Evolutionary conservation across 2,888 invertebrate genomes (phyloP).

Genomic region (Mesopsocus fuscifrons): DNA sequence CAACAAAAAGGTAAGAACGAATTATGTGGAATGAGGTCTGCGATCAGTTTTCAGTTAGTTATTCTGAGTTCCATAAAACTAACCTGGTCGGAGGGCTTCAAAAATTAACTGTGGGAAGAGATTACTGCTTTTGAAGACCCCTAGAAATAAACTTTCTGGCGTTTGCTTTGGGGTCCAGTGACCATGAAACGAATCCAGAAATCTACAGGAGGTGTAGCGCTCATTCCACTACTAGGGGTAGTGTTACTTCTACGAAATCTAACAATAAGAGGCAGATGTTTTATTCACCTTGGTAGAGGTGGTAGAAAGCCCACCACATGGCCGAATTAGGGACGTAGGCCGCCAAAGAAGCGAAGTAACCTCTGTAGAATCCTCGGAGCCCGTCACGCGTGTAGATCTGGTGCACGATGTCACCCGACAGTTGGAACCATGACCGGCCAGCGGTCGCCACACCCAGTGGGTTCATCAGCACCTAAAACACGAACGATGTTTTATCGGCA

Average conservation of each 20-base stretch:
- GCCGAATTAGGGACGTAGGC: conserved; percentile 93
- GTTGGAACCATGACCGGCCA: conserved; percentile 39
- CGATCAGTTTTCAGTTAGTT: too few species aligned
- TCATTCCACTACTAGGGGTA: too few species aligned
- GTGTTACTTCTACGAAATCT: too few species aligned
- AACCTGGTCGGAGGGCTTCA: too few species aligned
- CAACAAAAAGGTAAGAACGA: too few species aligned
- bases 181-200: too few species aligned
- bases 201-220: too few species aligned
- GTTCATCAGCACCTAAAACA: conserved; percentile 37
- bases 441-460: conserved; percentile 52
- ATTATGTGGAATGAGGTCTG: not conserved
- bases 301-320: conserved; percentile 96
- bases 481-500: not conserved
- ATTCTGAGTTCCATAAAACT: not conserved
- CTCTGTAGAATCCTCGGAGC: conserved; percentile 74
- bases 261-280: too few species aligned
- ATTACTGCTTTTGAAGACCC: too few species aligned
- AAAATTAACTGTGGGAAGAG: too few species aligned
- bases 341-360: conserved; percentile 78
- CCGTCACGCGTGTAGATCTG: conserved; percentile 70
- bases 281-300: conserved; percentile 86
- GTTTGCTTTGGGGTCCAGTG: too few species aligned
- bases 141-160: too few species aligned
- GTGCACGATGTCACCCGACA: conserved; percentile 53